A percentile compares a stretch with the other conserved stretches of the same genome.
Conservation (phyloP, 2,797 vertebrate species). For the Mus caroli region DNA sequence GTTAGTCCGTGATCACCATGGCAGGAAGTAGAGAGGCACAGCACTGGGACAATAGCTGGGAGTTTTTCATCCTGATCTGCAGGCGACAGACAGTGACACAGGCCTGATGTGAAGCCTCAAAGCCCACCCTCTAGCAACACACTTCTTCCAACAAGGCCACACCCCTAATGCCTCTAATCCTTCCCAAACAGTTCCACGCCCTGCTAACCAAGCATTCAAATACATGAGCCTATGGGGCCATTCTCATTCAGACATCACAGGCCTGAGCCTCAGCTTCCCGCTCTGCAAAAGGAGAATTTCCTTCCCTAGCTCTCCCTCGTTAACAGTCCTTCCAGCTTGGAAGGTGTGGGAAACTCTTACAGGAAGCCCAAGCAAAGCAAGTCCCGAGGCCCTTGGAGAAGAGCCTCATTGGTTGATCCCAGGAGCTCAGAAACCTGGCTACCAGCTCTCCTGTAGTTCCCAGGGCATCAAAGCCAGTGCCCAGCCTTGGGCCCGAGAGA, state of each 20-base stretch:
- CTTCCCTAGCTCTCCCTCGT: neutral
- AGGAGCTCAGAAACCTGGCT: neutral
- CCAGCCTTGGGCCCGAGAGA: neutral
- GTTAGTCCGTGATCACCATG: neutral
- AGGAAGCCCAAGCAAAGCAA: neutral
- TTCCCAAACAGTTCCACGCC: neutral
- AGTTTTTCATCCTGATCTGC: neutral
- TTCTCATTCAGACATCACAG: neutral
- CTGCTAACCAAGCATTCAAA: neutral
- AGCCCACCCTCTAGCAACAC: neutral
- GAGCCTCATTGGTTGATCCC: neutral
- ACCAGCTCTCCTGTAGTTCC: neutral
- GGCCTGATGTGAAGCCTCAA: neutral
- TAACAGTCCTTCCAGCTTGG: neutral
- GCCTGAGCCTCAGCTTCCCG: neutral
- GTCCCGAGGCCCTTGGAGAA: neutral
- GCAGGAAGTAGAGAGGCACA: neutral
- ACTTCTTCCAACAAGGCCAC: neutral
- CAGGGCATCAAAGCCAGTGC: neutral
- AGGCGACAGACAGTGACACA: neutral
- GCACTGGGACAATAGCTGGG: neutral
- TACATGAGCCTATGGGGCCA: neutral
- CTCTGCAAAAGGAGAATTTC: neutral
- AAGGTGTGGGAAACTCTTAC: neutral
- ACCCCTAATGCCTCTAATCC: neutral